phyloP scores from a whole-genome alignment of 1,140 invertebrate genomes.

The Sipha flava region DNA sequence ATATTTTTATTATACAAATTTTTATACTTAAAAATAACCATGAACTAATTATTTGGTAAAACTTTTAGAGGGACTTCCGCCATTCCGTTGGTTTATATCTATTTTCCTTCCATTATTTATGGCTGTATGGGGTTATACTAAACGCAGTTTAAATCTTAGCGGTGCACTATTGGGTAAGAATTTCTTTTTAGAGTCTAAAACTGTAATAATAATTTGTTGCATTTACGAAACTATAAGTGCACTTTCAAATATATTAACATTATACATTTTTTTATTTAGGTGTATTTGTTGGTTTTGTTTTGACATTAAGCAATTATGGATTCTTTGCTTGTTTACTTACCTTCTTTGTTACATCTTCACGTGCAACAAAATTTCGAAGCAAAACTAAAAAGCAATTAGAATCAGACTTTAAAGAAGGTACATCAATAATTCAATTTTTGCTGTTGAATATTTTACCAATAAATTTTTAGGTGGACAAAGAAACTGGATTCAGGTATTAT shows the following conservation, averaged over 20 bases:
- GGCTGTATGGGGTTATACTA: conserved; percentile 56
- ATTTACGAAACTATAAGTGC: too few species aligned
- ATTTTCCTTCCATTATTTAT: conserved; percentile 60
- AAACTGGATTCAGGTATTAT: conserved; percentile 84
- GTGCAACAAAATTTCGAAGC: conserved; percentile 68
- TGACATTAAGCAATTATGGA: conserved; percentile 69
- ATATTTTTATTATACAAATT: too few species aligned
- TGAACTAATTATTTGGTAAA: neutral
- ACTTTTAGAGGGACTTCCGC: conserved; percentile 59
- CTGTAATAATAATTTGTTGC: too few species aligned
- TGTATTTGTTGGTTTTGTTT: conserved; percentile 65
- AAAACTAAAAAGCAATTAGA: conserved; percentile 65
- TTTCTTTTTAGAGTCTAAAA: neutral
- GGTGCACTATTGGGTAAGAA: conserved; percentile 60
- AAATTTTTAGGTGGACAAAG: conserved; percentile 60
- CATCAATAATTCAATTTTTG: neutral
- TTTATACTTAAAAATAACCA: too few species aligned
- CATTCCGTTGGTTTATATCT: conserved; percentile 63
- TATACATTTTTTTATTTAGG: conserved; percentile 45
- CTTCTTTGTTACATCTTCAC: conserved; percentile 75
- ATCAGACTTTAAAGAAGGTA: conserved; percentile 34
- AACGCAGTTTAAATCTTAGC: conserved; percentile 57
- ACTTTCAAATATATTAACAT: too few species aligned
- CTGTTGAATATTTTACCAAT: neutral
- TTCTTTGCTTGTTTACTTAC: conserved; percentile 63